Percentiles rank a stretch among this genome's conserved stretches.
Evolutionary conservation across 2,888 invertebrate species (phyloP).

Genomic region (Scaptomyza caliginosa): DNA sequence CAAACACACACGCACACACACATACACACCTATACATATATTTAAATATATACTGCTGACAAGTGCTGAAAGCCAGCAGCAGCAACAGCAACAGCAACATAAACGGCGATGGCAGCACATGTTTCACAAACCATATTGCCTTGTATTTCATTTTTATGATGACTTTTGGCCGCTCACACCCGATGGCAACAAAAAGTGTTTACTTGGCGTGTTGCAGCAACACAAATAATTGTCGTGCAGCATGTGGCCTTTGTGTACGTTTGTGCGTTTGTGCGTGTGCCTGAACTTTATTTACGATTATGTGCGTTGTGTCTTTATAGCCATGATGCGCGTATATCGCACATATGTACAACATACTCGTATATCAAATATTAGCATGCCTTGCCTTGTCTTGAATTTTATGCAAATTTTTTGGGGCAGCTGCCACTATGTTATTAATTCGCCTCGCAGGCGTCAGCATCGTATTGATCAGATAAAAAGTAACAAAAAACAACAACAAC

Average conservation of each 20-base stretch:
- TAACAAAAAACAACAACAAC: no score
- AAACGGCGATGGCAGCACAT: no score
- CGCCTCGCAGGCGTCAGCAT: slow-evolving; percentile 12
- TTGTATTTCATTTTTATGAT: slow-evolving; percentile 76
- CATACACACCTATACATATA: slow-evolving; percentile 26
- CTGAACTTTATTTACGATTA: slow-evolving; percentile 70
- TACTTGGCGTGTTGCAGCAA: slow-evolving; percentile 77
- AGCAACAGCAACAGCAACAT: background rate
- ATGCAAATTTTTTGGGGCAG: slow-evolving; percentile 51
- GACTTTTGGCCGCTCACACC: slow-evolving; percentile 49
- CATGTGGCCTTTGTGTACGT: slow-evolving; percentile 63
- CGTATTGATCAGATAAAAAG: no score
- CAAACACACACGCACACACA: background rate
- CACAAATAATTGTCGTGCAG: slow-evolving; percentile 78
- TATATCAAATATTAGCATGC: slow-evolving; percentile 44
- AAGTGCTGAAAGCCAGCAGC: slow-evolving; percentile 34
- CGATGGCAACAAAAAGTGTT: slow-evolving; percentile 56
- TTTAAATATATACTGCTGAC: slow-evolving; percentile 61
- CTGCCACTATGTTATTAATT: slow-evolving; percentile 57
- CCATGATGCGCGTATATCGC: slow-evolving; percentile 26
- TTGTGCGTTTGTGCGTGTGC: slow-evolving; percentile 39
- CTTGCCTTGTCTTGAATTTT: slow-evolving; percentile 38
- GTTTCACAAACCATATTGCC: slow-evolving; percentile 70
- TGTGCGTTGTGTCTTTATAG: slow-evolving; percentile 61
- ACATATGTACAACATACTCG: slow-evolving; percentile 10